Evolutionary conservation across 1,140 invertebrate genomes (phyloP), one percentile per base, ranked within the genome.

Genomic region (Ctenoplectra terminalis): DNA sequence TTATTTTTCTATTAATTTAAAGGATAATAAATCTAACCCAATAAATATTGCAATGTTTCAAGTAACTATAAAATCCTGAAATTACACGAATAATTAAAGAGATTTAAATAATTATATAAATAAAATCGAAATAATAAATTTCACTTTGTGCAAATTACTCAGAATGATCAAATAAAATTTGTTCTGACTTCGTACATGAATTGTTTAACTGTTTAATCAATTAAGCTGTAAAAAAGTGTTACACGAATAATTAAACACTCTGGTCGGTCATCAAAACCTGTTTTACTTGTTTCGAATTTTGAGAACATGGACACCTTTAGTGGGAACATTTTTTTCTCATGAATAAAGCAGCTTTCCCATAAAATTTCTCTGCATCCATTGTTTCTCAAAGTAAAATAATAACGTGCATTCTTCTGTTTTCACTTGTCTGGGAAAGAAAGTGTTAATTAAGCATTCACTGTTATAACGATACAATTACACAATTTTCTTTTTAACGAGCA

Each of bases 231-330:
- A 48, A 29, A 67, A 13, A n/a, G 66, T 67, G 26, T 67, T 48
- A 67, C 43, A 50, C 4, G 29, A 66, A 46, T 48, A 67, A 48
- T 67, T 67, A 26, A 66, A 67, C 43, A 15, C 43, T 20, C 26
- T n/a, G 26, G 13, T 29, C 17, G 37, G 46, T 31, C 17, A 1
- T 67, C 43, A 31, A 67, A 67, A 67, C 64, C 43, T 48, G 64
- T 67, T 67, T 67, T 29, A 29, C 64, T 29, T 15, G 26, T 37
- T 46, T 67, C 26, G 63, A 43, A 66, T 66, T 66, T 66, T 66
- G n/a, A 66, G 37, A 43, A 66, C 37, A n/a, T 20, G n/a, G n/a
- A 46, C 37, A 17, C 26, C 23, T 7, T 66, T 66, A 66, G 11
- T n/a, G n/a, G 23, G 9, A 8, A 46, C n/a, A 29, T 40, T 48